Percentiles rank a stretch among this genome's conserved stretches.
phyloP scores from a whole-genome alignment of 2,888 invertebrate genomes.

The Chironomus riparius region DNA sequence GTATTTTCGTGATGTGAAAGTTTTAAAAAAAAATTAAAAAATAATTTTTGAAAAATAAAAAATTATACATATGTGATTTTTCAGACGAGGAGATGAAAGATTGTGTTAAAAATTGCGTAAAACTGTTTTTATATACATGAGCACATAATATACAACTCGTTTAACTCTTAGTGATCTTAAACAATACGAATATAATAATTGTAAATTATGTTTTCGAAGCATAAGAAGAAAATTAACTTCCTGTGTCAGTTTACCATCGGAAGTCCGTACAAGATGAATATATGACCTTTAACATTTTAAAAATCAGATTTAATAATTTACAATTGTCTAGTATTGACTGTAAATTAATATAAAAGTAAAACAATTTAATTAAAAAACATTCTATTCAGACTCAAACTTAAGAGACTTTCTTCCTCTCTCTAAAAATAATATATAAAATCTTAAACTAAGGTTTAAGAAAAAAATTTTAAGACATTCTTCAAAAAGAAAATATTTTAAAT shows the following conservation, averaged over 20 bases:
- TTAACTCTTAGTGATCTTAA: too few relatives aligned
- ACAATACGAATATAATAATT: not conserved
- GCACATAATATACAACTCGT: too few relatives aligned
- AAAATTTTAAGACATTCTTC: too few relatives aligned
- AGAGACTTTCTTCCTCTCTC: too few relatives aligned
- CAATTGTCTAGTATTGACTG: not conserved
- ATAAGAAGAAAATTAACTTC: constrained; percentile 19
- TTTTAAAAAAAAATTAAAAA: not conserved
- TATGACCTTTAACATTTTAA: not conserved
- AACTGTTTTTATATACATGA: too few relatives aligned
- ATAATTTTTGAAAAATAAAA: not conserved
- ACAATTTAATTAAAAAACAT: too few relatives aligned
- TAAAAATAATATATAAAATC: not conserved
- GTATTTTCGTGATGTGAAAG: not conserved
- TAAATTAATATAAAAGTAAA: too few relatives aligned
- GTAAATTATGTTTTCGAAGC: constrained; percentile 25
- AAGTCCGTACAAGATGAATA: constrained; percentile 13
- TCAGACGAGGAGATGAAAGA: not conserved
- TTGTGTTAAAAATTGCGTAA: not conserved
- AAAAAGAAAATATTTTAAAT: constrained; percentile 32
- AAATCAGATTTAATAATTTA: not conserved
- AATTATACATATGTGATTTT: not conserved
- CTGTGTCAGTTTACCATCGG: not conserved
- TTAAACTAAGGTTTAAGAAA: not conserved
- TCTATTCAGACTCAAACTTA: too few relatives aligned